Percentiles rank a stretch among this genome's conserved stretches.
Evolutionary conservation across 2,797 vertebrate genomes (phyloP).

Genomic region (Gila robusta): DNA sequence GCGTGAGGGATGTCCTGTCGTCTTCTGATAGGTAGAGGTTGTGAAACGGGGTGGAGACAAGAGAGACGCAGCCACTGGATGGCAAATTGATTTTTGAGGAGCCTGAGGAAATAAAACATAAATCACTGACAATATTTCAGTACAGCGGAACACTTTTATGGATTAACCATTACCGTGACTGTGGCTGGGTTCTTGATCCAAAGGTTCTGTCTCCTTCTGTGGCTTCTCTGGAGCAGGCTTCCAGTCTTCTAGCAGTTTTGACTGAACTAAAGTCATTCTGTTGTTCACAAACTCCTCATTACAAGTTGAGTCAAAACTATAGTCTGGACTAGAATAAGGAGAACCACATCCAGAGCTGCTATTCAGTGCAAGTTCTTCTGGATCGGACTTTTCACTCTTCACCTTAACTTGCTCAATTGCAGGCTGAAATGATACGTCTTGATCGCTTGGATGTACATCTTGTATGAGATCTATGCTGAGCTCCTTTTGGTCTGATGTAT

Average conservation of each 20-base stretch:
- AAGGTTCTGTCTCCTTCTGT: neutral
- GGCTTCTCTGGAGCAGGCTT: slow-evolving; percentile 62
- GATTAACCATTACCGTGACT: neutral
- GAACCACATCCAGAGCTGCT: slow-evolving; percentile 11
- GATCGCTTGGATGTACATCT: neutral
- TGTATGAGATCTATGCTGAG: slow-evolving; percentile 11
- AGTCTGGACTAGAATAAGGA: neutral
- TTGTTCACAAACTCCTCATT: slow-evolving; percentile 67
- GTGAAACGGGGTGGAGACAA: neutral
- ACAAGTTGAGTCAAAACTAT: slow-evolving; percentile 58
- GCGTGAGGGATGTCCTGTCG: slow-evolving; percentile 55
- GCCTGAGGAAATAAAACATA: neutral
- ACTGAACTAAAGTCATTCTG: slow-evolving; percentile 67
- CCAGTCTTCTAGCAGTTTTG: slow-evolving; percentile 74
- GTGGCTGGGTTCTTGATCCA: neutral
- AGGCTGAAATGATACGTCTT: slow-evolving; percentile 8
- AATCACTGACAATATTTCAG: neutral
- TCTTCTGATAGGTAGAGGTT: slow-evolving; percentile 31
- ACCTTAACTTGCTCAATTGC: slow-evolving; percentile 66
- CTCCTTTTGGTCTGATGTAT: slow-evolving; percentile 27
- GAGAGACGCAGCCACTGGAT: slow-evolving; percentile 42
- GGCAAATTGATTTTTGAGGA: slow-evolving; percentile 32
- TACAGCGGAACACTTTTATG: neutral
- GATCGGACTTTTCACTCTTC: slow-evolving; percentile 60
- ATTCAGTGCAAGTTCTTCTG: slow-evolving; percentile 41